These are phyloP conservation scores for Potorous gilbertii DNA, from an alignment of 2,797 vertebrate genomes.

Conservation along the genomic window DNA sequence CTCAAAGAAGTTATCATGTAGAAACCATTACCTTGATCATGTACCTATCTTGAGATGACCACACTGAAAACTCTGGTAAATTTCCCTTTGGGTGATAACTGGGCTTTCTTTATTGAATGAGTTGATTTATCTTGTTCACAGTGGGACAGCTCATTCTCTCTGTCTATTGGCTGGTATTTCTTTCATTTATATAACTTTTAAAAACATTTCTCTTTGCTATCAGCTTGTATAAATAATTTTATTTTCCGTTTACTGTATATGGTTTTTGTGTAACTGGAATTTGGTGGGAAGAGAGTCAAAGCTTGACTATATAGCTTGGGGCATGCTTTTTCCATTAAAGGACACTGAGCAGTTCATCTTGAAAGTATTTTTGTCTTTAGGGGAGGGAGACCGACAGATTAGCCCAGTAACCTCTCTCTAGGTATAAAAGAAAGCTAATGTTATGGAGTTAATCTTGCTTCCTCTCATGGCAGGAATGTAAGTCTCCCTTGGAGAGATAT, in stretches of 20 bases:
- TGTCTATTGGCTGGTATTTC: background rate
- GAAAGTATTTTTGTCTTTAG: background rate
- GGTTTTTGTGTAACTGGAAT: background rate
- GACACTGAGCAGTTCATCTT: background rate
- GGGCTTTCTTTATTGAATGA: background rate
- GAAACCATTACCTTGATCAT: background rate
- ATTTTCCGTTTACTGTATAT: background rate
- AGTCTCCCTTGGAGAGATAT: background rate
- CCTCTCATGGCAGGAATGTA: background rate
- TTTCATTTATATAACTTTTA: background rate
- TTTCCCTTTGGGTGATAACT: background rate
- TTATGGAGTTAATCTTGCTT: background rate
- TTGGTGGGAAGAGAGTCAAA: background rate
- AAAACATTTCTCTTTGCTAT: background rate
- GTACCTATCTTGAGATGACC: background rate
- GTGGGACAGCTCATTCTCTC: background rate
- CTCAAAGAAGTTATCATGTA: background rate
- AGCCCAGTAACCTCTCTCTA: background rate
- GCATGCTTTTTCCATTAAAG: background rate
- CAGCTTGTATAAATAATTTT: background rate
- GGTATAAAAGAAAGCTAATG: background rate
- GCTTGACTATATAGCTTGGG: background rate
- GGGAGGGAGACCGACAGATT: background rate
- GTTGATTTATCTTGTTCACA: background rate
- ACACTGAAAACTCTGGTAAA: background rate